A percentile compares a stretch with the other conserved stretches of the same genome.
Evolutionary conservation across 2,113 vertebrate species (phyloP).

Genomic region (Perccottus glenii): DNA sequence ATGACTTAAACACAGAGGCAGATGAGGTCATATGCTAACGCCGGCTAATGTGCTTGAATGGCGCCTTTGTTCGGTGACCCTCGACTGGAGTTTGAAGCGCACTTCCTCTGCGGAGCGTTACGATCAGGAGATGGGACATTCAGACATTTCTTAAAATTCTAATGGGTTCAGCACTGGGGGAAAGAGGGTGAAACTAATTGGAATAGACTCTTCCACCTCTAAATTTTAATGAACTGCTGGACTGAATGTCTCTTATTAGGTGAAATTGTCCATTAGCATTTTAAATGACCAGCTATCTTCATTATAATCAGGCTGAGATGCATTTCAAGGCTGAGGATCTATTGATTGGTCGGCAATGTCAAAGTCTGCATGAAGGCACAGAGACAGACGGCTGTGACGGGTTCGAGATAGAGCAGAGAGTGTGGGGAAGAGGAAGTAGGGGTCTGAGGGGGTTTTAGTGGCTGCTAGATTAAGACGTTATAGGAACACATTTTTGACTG

Average conservation of each 20-base stretch:
- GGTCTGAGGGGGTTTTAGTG: background rate
- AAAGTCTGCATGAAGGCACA: slow-evolving; percentile 67
- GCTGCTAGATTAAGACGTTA: background rate
- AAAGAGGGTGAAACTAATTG: slow-evolving; percentile 66
- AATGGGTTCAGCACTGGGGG: slow-evolving; percentile 57
- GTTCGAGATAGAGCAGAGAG: slow-evolving; percentile 37
- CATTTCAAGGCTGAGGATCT: slow-evolving; percentile 64
- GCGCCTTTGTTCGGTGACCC: slow-evolving; percentile 49
- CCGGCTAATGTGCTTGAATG: slow-evolving; percentile 50
- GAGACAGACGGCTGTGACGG: slow-evolving; percentile 57
- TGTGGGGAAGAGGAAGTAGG: background rate
- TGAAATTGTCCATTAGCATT: slow-evolving; percentile 78
- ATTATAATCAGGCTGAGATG: slow-evolving; percentile 74
- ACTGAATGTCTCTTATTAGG: slow-evolving; percentile 76
- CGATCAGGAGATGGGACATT: slow-evolving; percentile 60
- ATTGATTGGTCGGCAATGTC: slow-evolving; percentile 75
- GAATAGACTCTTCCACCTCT: slow-evolving; percentile 80
- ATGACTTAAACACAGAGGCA: slow-evolving; percentile 38
- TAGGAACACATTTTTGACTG: background rate
- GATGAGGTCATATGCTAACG: slow-evolving; percentile 62
- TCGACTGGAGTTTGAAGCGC: slow-evolving; percentile 41
- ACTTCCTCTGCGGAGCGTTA: slow-evolving; percentile 46
- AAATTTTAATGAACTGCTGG: slow-evolving; percentile 77
- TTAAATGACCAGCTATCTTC: slow-evolving; percentile 78
- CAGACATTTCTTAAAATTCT: slow-evolving; percentile 70